Conservation (phyloP, 2,888 invertebrate genomes). For the Harpalus rubripes region DNA sequence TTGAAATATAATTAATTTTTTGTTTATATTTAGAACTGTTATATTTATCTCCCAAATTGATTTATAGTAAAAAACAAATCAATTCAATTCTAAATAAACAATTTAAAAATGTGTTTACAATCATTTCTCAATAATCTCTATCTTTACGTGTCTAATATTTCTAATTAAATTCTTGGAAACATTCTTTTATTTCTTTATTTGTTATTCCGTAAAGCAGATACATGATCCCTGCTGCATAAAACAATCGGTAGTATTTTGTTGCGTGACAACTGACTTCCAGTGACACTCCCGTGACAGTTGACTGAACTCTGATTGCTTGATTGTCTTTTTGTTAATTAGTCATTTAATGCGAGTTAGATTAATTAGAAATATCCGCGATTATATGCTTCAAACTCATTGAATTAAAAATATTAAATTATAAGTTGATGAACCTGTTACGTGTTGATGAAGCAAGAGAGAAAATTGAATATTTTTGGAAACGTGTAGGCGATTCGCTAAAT, state of each 20-base stretch:
- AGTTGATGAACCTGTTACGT: conserved; percentile 5
- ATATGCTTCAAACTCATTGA: background rate
- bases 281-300: conserved; percentile 39
- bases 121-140: conserved; percentile 18
- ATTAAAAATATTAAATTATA: background rate
- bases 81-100: conserved; percentile 8
- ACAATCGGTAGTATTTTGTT: conserved; percentile 41
- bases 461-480: conserved; percentile 18
- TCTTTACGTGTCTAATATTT: conserved; percentile 58
- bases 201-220: conserved; percentile 38
- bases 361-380: conserved; percentile 37
- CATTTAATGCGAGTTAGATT: conserved; percentile 13
- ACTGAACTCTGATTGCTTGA: conserved; percentile 43
- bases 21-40: background rate
- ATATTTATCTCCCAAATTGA: background rate
- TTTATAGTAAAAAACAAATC: background rate
- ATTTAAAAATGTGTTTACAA: conserved; percentile 18
- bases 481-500: background rate
- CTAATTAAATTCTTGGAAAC: conserved; percentile 47
- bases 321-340: conserved; percentile 48
- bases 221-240: conserved; percentile 25
- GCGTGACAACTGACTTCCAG: conserved; percentile 41
- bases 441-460: background rate
- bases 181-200: conserved; percentile 43
- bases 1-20: background rate